Percentiles rank a stretch among this genome's conserved stretches.
phyloP scores from a whole-genome alignment of 1,140 invertebrate genomes.

The Berghia stephanieae region DNA sequence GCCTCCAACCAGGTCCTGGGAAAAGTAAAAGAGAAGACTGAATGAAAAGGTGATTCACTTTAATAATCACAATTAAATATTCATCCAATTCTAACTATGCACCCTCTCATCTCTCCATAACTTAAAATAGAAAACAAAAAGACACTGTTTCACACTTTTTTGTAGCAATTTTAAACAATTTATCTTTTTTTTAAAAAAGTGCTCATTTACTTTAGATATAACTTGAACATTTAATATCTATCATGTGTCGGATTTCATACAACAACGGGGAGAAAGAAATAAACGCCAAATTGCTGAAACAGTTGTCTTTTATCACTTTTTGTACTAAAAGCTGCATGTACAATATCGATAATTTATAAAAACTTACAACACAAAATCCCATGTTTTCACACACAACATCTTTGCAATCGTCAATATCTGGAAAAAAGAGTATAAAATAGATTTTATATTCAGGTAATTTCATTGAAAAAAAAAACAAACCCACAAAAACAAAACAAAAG shows the following conservation, averaged over 20 bases:
- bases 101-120: not conserved
- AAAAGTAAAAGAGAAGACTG: slow-evolving; percentile 8
- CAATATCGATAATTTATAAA: not conserved
- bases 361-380: slow-evolving; percentile 65
- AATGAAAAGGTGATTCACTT: not conserved
- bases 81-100: not conserved
- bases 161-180: no score
- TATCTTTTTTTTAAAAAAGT: no score
- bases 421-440: slow-evolving; percentile 20
- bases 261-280: no score
- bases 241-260: no score
- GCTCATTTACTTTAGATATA: no score
- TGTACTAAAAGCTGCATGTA: no score
- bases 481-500: slow-evolving; percentile 11
- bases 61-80: slow-evolving; percentile 66
- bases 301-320: no score
- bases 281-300: no score
- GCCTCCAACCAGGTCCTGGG: slow-evolving; percentile 59
- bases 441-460: not conserved
- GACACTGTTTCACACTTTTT: no score
- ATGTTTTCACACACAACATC: slow-evolving; percentile 65
- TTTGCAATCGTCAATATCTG: slow-evolving; percentile 63
- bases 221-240: no score
- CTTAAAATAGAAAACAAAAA: not conserved
- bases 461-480: slow-evolving; percentile 16